Evolutionary conservation across 2,888 invertebrate genomes (phyloP).

Genomic region (Netelia virgata): DNA sequence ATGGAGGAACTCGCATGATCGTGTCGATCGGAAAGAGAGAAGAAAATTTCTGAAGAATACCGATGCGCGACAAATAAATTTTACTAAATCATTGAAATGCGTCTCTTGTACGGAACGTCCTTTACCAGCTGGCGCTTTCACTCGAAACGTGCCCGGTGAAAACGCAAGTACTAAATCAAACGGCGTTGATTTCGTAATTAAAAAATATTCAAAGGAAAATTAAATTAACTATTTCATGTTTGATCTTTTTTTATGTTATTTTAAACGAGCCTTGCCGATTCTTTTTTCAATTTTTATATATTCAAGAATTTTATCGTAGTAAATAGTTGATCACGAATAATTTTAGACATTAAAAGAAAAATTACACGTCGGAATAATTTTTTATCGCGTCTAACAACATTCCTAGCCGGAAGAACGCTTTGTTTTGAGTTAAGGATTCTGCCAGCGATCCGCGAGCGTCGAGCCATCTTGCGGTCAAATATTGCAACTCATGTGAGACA

Average conservation of each 20-base stretch:
- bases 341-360: too few species aligned
- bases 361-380: too few species aligned
- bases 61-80: neutral
- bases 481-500: neutral
- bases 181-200: slow-evolving; percentile 12
- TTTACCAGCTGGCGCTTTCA: slow-evolving; percentile 54
- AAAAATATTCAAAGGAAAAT: neutral
- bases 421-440: too few species aligned
- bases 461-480: slow-evolving; percentile 28
- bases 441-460: neutral
- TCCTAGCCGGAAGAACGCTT: too few species aligned
- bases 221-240: neutral
- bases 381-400: too few species aligned
- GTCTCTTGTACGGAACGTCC: slow-evolving; percentile 31
- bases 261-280: too few species aligned
- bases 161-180: slow-evolving; percentile 40
- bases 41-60: neutral
- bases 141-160: slow-evolving; percentile 60
- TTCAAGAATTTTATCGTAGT: too few species aligned
- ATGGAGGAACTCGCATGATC: neutral
- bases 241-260: neutral
- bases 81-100: slow-evolving; percentile 38
- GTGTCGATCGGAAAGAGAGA: neutral
- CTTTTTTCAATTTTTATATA: too few species aligned
- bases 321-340: too few species aligned